phyloP scores from a whole-genome alignment of 92 coral and sea anemone species.

The Desmophyllum pertusum region DNA sequence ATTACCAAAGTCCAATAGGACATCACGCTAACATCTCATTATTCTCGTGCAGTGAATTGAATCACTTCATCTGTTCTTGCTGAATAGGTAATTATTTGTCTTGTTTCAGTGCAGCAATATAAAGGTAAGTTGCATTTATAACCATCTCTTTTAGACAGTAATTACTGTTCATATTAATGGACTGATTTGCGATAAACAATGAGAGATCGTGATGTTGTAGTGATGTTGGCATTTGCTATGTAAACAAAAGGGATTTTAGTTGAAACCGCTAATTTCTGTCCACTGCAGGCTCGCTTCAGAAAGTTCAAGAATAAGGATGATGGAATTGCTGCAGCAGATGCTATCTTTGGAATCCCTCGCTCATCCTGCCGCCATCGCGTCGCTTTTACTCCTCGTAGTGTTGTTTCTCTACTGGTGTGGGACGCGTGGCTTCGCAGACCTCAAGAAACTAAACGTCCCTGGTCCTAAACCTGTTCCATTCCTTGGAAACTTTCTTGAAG shows the following conservation, averaged over 20 bases:
- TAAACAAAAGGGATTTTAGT: not conserved
- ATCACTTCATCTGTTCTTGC: not conserved
- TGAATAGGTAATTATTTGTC: too few species aligned
- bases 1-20: too few species aligned
- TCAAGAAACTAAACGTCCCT: slow-evolving; percentile 56
- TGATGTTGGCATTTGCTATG: not conserved
- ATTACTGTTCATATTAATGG: not conserved
- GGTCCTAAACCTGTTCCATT: slow-evolving; percentile 75
- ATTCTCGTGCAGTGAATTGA: not conserved
- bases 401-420: slow-evolving; percentile 62
- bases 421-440: slow-evolving; percentile 45
- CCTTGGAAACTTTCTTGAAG: slow-evolving; percentile 58
- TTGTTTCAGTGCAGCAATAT: not conserved
- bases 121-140: not conserved
- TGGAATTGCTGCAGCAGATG: not conserved
- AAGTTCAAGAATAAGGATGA: not conserved
- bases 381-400: slow-evolving; percentile 18
- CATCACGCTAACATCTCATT: not conserved
- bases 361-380: slow-evolving; percentile 8
- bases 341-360: not conserved
- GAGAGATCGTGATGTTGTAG: not conserved
- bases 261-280: not conserved
- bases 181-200: not conserved
- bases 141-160: too few species aligned
- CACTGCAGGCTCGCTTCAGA: not conserved